Evolutionary conservation across 2,113 vertebrate genomes (phyloP).

Genomic region (Myiozetetes cayanensis): DNA sequence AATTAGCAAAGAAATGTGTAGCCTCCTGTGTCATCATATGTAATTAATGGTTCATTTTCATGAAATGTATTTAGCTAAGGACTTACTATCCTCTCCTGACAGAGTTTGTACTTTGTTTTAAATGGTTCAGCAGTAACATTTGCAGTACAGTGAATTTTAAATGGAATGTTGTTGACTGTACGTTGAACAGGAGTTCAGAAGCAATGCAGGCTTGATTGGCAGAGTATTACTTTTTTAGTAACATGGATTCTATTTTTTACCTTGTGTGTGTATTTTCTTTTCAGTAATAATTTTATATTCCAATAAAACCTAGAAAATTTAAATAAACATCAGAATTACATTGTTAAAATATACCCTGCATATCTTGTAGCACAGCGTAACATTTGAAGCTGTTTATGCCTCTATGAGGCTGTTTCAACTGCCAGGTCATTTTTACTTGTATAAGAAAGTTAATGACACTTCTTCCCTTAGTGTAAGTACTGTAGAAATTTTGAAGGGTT

Average conservation of each 20-base stretch:
- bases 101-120: neutral
- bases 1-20: neutral
- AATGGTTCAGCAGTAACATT: neutral
- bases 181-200: neutral
- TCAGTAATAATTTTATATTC: neutral
- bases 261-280: neutral
- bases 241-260: neutral
- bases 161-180: neutral
- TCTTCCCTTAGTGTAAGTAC: neutral
- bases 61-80: neutral
- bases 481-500: neutral
- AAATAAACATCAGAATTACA: neutral
- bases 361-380: neutral
- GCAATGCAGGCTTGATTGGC: neutral
- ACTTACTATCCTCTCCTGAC: neutral
- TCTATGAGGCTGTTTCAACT: neutral
- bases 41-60: slow-evolving; percentile 6
- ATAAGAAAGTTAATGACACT: neutral
- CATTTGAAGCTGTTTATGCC: neutral
- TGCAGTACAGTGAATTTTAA: neutral
- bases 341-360: neutral
- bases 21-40: neutral
- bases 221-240: neutral
- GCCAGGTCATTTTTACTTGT: neutral
- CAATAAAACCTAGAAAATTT: neutral